Conservation (phyloP, 2,797 vertebrate genomes). For the Psittacula derbiana region DNA sequence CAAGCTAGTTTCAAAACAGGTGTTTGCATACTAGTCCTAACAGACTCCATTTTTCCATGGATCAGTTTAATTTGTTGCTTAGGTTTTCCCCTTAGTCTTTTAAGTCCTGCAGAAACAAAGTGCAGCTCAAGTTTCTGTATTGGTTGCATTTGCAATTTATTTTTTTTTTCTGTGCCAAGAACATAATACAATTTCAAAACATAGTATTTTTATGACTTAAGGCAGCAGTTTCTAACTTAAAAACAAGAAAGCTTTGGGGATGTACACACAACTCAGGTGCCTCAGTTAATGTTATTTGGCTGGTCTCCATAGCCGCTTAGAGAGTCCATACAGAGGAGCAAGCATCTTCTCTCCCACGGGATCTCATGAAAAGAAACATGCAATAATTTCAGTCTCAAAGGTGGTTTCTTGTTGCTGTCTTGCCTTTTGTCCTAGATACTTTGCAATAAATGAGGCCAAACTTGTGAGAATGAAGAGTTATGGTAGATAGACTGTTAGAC, state of each 20-base stretch:
- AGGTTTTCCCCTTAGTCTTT: conserved; percentile 1
- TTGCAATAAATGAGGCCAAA: background rate
- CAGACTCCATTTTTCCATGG: background rate
- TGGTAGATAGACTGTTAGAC: background rate
- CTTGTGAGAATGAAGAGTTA: background rate
- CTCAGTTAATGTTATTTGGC: background rate
- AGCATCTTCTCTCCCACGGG: conserved; percentile 1
- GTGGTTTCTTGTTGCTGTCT: conserved; percentile 9
- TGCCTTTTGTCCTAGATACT: conserved; percentile 52
- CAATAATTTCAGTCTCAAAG: conserved; percentile 8
- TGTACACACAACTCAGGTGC: background rate
- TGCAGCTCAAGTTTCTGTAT: conserved; percentile 21
- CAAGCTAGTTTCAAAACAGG: background rate
- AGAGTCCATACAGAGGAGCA: background rate
- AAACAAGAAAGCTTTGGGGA: conserved; percentile 10
- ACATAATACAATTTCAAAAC: conserved; percentile 37
- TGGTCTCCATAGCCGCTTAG: background rate
- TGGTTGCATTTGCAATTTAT: conserved; percentile 30
- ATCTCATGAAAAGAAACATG: background rate
- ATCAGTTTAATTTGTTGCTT: conserved; percentile 35
- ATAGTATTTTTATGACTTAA: conserved; percentile 6
- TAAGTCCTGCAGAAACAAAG: conserved; percentile 38
- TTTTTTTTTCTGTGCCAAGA: conserved; percentile 30
- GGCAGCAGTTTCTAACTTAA: conserved; percentile 24
- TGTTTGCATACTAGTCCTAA: background rate